Conservation (phyloP, 2,113 vertebrate genomes). For the Anolis carolinensis region DNA sequence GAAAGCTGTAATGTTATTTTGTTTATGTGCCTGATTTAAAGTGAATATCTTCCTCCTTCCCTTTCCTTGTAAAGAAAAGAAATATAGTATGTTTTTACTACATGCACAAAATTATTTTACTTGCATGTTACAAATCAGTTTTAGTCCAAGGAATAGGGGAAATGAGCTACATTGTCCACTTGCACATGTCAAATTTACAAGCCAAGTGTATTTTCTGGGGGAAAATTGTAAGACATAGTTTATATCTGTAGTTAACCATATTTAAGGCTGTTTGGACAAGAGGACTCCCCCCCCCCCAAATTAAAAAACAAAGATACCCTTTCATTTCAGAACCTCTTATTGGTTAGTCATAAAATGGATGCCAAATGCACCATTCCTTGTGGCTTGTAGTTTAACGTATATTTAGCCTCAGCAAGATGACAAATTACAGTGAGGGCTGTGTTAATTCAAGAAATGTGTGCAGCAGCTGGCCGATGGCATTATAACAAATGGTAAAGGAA, state of each 20-base stretch:
- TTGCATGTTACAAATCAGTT: constrained; percentile 25
- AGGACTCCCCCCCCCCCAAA: background rate
- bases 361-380: background rate
- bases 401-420: constrained; percentile 42
- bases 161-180: background rate
- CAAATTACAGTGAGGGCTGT: background rate
- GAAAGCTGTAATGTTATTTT: constrained; percentile 14
- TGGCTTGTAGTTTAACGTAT: background rate
- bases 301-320: background rate
- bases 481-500: constrained; percentile 31
- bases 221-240: constrained; percentile 32
- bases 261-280: background rate
- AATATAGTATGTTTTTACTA: background rate
- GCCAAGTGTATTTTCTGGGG: background rate
- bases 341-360: background rate
- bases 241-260: constrained; percentile 40
- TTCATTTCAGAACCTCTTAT: background rate
- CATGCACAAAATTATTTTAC: constrained; percentile 4
- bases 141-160: background rate
- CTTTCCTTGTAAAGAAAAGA: background rate
- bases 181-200: background rate
- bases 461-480: constrained; percentile 1
- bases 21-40: constrained; percentile 33
- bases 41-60: background rate
- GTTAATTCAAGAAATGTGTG: constrained; percentile 23